Evolutionary conservation across 2,797 vertebrate genomes (phyloP), one percentile per base, ranked within the genome.

Genomic region (Acanthopagrus latus): DNA sequence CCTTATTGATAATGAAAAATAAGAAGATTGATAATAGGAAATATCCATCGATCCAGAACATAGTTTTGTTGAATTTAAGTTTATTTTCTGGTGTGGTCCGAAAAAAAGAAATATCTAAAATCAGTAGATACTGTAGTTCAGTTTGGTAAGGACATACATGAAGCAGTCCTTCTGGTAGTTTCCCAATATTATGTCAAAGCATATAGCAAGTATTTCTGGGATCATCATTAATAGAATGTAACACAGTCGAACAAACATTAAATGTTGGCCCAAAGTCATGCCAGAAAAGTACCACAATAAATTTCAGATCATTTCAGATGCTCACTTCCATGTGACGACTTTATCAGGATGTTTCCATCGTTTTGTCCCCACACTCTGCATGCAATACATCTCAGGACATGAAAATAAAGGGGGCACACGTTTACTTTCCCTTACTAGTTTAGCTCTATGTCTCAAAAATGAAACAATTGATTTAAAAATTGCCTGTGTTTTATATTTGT

Each of bases 361-460:
- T 86, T 86, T 71, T 69, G 81, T 90, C 78, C 64, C 68, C 64
- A 85, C 41, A 64, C 64, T 70, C 10, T 88, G 80, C 87, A 90
- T 88, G 80, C 73, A 76, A 7, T 50, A 65, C 55, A 83, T 77
- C 43, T 58, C 68, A 83, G 41, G 60, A 17, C 3, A 12, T 62
- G 4, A 67, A 44, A 43, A 20, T 54, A 65, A 58, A 9, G 38
- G 84, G 47, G 17, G 10, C 60, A 54, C 46, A 68, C 18, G 16
- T 79, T 75, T 67, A 68, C 64, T 67, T 64, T 20, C 18, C 55
- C 75, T 72, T 11, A 16, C 10, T 62, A 76, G 44, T 20, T 23
- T 14, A 84, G 60, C 46, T 62, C 6, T 54, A 59, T 58, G 81
- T 91, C 90, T 93, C 90, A 72, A 85, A 91, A 91, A 91, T 91